These are phyloP conservation scores for Pipistrellus pipistrellus DNA, from an alignment of 2,797 vertebrate species.

Conservation along the genomic window DNA sequence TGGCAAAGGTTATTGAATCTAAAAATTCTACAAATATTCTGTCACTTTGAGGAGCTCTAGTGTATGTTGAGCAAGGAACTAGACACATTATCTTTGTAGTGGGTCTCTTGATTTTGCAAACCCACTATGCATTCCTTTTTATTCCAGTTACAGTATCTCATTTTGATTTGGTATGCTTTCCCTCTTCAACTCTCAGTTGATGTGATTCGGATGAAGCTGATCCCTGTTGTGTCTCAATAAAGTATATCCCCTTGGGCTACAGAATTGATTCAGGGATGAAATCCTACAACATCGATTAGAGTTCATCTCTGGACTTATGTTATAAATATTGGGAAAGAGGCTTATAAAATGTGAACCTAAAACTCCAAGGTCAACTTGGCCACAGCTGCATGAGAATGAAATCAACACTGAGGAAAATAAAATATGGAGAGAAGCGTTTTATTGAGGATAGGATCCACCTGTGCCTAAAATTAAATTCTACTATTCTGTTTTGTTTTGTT, in stretches of 20 bases:
- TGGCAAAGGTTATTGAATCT: not conserved
- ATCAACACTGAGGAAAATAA: conserved; percentile 10
- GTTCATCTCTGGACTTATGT: not conserved
- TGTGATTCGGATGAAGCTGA: not conserved
- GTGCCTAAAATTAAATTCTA: not conserved
- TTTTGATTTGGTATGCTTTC: conserved; percentile 2
- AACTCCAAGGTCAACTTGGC: not conserved
- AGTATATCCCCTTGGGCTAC: not conserved
- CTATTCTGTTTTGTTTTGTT: not conserved
- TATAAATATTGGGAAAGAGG: not conserved
- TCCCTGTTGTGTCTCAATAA: not conserved
- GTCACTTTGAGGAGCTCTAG: not conserved
- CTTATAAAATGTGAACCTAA: not conserved
- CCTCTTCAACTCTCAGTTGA: not conserved
- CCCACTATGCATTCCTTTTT: not conserved
- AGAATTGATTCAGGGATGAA: not conserved
- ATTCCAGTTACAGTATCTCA: not conserved
- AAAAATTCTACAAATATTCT: conserved; percentile 3
- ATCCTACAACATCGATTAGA: not conserved
- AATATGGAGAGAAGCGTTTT: not conserved
- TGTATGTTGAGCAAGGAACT: not conserved
- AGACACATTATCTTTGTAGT: not conserved
- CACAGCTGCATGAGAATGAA: not conserved
- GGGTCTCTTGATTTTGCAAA: conserved; percentile 14
- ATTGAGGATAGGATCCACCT: not conserved